Base-by-base conservation (phyloP, 2,888 invertebrate genomes). In the Drosophila emarginata region DNA sequence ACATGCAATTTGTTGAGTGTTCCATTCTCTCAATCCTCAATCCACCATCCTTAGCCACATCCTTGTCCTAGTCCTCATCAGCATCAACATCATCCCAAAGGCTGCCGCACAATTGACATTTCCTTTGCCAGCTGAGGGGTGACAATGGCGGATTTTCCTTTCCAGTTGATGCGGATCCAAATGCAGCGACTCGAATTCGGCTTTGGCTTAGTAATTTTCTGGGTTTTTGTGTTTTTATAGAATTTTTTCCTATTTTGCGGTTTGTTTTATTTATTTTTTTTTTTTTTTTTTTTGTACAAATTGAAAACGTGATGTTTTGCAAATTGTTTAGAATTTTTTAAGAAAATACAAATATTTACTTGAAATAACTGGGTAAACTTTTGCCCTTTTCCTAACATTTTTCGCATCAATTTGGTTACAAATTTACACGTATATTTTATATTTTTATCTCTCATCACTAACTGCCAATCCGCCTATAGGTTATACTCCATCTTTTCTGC, bases 1-100 rank as follows among this genome's bases (percentile, higher is more conserved):
- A 84, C 83, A 88, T 88, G 76, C 87, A 84, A 87, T 88, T 88
- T 87, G 82, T 80, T 73, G 75, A 79, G 77, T 77, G 75, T 66
- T 61, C 72, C 67, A 51, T 67, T 66, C 53, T 45, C 67, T 57
- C 28, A 40, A 67, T 65, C 37, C 74, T 72, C 62, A 45, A 59
- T 51, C 56, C 69, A 37, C 65, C 50, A 26, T 39, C 26, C 59
- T 64, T 14, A 26, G 15, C 23, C 12, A 11, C 50, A 37, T 53
- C 52, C 56, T 32, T 2, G 40, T n/a, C 9, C 18, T 32, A 15
- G 12, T 32, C 36, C 53, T 18, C 32, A n/a, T 39, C 1, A 18
- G 28, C 40, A 32, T 32, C 39, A 14, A 14, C 72, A 37, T n/a
- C 40, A 36, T 28, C 65, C 71, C 67, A 57, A 28, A 32, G 60